phyloP scores from a whole-genome alignment of 1,140 invertebrate species.

The Calosoma granatense region DNA sequence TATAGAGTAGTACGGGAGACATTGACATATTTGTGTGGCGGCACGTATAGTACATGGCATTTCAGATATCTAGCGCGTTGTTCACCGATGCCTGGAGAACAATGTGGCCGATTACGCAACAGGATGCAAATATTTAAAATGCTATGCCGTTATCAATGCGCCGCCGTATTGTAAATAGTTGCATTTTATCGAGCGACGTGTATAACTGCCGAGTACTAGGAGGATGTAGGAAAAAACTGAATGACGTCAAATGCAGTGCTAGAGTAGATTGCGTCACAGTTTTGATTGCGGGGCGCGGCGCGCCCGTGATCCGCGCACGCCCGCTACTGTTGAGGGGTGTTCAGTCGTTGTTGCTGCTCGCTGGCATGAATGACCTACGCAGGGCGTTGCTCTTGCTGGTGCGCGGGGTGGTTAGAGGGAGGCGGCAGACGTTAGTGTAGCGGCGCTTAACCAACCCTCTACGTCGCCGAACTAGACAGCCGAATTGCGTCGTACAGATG shows the following conservation, averaged over 20 bases:
- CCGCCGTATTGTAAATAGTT: not conserved
- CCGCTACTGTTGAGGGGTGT: not conserved
- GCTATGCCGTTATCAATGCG: not conserved
- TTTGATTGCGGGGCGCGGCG: not conserved
- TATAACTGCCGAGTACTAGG: not conserved
- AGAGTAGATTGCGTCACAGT: not conserved
- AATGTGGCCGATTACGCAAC: not conserved
- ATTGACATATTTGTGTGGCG: not conserved
- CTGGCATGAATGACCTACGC: constrained; percentile 24
- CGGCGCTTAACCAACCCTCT: not conserved
- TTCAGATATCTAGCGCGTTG: not conserved
- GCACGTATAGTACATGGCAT: not conserved
- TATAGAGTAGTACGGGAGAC: no score
- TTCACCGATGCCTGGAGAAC: not conserved
- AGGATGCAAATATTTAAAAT: not conserved
- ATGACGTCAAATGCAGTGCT: constrained; percentile 1
- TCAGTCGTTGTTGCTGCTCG: not conserved
- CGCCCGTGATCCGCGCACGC: not conserved
- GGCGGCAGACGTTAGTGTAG: constrained; percentile 9
- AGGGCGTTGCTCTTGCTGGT: constrained; percentile 23
- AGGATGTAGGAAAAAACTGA: not conserved
- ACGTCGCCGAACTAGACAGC: not conserved
- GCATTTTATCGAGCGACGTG: not conserved
- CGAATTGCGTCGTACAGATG: constrained; percentile 6
- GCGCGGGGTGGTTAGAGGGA: no score